Evolutionary conservation across 1,140 invertebrate genomes (phyloP), one percentile per base, ranked within the genome.

Genomic region (Brachionus rubens): DNA sequence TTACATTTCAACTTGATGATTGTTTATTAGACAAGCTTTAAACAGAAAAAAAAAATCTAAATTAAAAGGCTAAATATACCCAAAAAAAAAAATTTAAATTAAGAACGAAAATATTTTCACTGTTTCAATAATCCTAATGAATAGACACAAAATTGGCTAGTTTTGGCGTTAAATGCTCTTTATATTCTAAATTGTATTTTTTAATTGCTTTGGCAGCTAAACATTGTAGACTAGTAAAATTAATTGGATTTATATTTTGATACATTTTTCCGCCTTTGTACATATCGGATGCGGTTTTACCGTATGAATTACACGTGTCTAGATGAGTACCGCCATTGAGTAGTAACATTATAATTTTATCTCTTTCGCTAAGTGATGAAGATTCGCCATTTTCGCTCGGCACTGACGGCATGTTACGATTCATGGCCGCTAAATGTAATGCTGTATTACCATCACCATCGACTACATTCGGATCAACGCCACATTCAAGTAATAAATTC

Each of bases 161-260:
- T 46, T 78, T 77, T 47, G 68, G 36, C 10, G 90, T 89, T 26
- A 91, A 86, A 26, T 87, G 82, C 68, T 88, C 87, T 77, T 86
- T 83, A 80, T 89, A 89, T 2, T 87, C 87, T 75, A 90, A 85
- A 75, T 85, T 84, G 79, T 89, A 86, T 80, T 88, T 87, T 79
- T 87, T 88, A 46, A 94, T 89, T 3, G 89, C 89, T 77, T 89
- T 87, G 3, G 92, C 91, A 4, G 91, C 90, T 52, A 92, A 86
- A 82, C 92, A 95, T 79, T 90, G 89, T 70, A 94, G 86, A 59
- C 88, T 90, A 28, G 89, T 91, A 80, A 91, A 91, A 78, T 89
- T 88, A n/a, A 92, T 83, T 3, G 90, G 90, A 82, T 91, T 90
- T n/a, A 92, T 87, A 50, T 91, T 86, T 77, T 89, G 84, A 77